Percentiles rank a stretch among this genome's conserved stretches.
Conservation (phyloP, 2,888 invertebrate genomes). For the Ryuthela nishihirai region DNA sequence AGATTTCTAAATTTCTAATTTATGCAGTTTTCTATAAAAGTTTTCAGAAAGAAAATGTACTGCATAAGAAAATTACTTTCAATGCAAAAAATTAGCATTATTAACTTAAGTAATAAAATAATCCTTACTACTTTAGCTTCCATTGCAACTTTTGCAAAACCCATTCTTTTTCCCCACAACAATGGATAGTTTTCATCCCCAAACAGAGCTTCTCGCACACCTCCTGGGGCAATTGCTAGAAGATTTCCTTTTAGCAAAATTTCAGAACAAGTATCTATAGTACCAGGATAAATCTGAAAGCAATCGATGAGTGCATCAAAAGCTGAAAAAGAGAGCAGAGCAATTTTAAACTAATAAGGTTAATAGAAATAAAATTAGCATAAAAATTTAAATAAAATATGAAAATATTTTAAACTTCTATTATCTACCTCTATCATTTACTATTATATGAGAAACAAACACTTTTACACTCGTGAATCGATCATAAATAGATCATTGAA, state of each 20-base stretch:
- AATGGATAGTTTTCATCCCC: constrained; percentile 84
- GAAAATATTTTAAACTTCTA: too few relatives aligned
- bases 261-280: constrained; percentile 80
- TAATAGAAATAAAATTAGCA: constrained; percentile 1
- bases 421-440: background rate
- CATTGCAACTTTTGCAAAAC: constrained; percentile 94
- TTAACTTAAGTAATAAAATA: too few relatives aligned
- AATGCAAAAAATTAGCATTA: too few relatives aligned
- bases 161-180: constrained; percentile 87
- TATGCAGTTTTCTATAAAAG: too few relatives aligned
- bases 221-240: constrained; percentile 91
- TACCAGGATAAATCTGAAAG: constrained; percentile 77
- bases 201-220: constrained; percentile 93
- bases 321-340: constrained; percentile 7
- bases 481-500: too few relatives aligned
- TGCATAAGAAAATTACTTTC: too few relatives aligned
- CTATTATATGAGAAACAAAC: background rate
- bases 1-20: too few relatives aligned
- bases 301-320: constrained; percentile 35
- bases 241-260: constrained; percentile 84
- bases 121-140: constrained; percentile 81
- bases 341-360: background rate
- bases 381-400: too few relatives aligned
- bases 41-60: too few relatives aligned
- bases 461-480: too few relatives aligned